Evolutionary conservation across 2,797 vertebrate species (phyloP), one percentile per base, ranked within the genome.

Genomic region (Premnoplex brunnescens): DNA sequence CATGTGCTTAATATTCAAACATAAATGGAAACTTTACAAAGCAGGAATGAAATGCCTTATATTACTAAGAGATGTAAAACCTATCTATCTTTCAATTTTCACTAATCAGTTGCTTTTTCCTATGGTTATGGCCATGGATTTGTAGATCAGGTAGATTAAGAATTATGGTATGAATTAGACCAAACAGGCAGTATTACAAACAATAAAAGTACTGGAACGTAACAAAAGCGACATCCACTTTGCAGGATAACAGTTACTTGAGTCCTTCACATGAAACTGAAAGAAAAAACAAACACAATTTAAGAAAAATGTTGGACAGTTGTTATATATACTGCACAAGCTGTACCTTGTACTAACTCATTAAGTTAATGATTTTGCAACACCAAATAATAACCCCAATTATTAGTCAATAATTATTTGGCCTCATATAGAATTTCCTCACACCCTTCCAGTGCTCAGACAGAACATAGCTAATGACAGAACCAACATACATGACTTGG

Each of bases 151-250:
- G 49, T 32, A 89, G 64, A 51, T 24, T 34, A 87, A 60, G 28
- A 81, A 78, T 74, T 77, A 80, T 1, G 2, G 28, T 37, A 63
- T 48, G 43, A 78, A 52, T 90, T 75, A 88, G 44, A 93, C 18
- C 22, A 90, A 85, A 93, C 10, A 80, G 68, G 18, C 48, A 59
- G 36, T 22, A 80, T 52, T 59, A 80, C n/a, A 95, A 95, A 80
- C 32, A 52, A 89, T 10, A 56, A 22, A 74, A 80, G 83, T 43
- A 88, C 26, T 84, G 89, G 94, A 95, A 95, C 95, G 95, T 81
- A 90, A 91, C 17, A 72, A 23, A 67, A 90, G 56, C 75, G 77
- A 81, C 32, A 81, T 41, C 75, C 55, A 81, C 69, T 90, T 69
- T 21, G 37, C 43, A 86, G 54, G 36, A 32, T 34, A 95, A 80